A percentile compares a stretch with the other conserved stretches of the same genome.
phyloP scores from a whole-genome alignment of 2,797 vertebrate genomes.

The Rhincodon typus region DNA sequence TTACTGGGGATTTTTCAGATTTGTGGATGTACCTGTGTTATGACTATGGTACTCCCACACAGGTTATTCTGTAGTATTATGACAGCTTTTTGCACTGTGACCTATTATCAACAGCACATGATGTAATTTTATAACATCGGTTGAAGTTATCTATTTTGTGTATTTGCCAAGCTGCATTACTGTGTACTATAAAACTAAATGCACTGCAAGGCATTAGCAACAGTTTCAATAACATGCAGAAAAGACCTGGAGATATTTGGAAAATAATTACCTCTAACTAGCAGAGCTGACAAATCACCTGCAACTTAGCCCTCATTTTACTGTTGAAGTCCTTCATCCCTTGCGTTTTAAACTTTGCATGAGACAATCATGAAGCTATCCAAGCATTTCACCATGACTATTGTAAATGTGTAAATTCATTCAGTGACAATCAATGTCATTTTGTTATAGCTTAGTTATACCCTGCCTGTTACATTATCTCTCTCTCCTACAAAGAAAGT shows the following conservation, averaged over 20 bases:
- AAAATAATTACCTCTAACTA: not conserved
- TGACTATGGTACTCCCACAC: not conserved
- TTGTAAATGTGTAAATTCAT: not conserved
- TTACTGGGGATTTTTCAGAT: conserved; percentile 16
- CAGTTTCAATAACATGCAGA: not conserved
- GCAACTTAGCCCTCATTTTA: not conserved
- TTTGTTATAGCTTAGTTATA: not conserved
- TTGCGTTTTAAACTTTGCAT: not conserved
- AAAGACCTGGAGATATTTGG: not conserved
- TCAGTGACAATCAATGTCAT: not conserved
- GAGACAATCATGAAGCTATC: conserved; percentile 7
- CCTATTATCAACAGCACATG: not conserved
- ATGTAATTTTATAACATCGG: conserved; percentile 25
- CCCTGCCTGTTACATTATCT: not conserved
- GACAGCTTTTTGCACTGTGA: conserved; percentile 27
- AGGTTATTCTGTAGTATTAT: conserved; percentile 22
- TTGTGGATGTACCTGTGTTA: not conserved
- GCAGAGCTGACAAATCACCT: not conserved
- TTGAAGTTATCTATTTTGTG: not conserved
- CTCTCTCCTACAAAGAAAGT: too few species aligned
- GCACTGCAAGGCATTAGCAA: not conserved
- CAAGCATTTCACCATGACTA: not conserved
- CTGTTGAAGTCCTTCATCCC: not conserved
- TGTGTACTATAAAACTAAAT: not conserved
- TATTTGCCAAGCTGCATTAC: not conserved